Evolutionary conservation across 1,140 invertebrate genomes (phyloP).

Genomic region (Popillia japonica): DNA sequence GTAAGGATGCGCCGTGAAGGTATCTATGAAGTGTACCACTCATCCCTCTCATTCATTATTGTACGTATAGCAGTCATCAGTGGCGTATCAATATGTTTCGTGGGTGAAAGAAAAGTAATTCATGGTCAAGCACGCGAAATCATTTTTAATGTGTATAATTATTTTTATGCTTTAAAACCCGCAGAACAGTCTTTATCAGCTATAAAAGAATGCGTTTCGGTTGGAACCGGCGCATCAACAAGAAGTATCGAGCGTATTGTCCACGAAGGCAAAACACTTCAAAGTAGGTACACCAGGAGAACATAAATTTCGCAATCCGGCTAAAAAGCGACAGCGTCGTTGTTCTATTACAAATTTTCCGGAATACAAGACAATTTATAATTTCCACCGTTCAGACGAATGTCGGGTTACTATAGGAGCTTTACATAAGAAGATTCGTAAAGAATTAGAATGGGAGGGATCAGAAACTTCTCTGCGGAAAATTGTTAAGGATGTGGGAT

Average conservation of each 20-base stretch:
- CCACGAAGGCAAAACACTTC: slow-evolving; percentile 8
- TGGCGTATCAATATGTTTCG: too few relatives aligned
- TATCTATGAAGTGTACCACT: too few relatives aligned
- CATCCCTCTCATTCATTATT: too few relatives aligned
- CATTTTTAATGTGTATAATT: background rate
- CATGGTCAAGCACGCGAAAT: slow-evolving; percentile 12
- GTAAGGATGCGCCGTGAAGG: too few relatives aligned
- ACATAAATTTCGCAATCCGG: background rate
- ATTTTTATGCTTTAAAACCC: slow-evolving; percentile 7
- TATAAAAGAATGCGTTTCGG: slow-evolving; percentile 21
- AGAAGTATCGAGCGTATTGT: slow-evolving; percentile 8
- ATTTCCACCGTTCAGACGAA: slow-evolving; percentile 13
- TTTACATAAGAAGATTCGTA: too few relatives aligned
- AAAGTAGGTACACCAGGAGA: too few relatives aligned
- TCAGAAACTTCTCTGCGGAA: slow-evolving; percentile 8
- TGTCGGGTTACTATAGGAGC: too few relatives aligned
- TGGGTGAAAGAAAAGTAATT: too few relatives aligned
- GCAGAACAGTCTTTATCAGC: slow-evolving; percentile 13
- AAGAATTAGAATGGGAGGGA: too few relatives aligned
- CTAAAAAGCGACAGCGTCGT: slow-evolving; percentile 19
- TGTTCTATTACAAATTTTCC: slow-evolving; percentile 23
- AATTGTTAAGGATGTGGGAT: background rate
- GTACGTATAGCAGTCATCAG: too few relatives aligned
- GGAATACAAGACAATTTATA: slow-evolving; percentile 24
- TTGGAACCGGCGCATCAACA: background rate